Evolutionary conservation across 2,888 invertebrate genomes (phyloP), one percentile per base, ranked within the genome.

Genomic region (Zygaena filipendulae): DNA sequence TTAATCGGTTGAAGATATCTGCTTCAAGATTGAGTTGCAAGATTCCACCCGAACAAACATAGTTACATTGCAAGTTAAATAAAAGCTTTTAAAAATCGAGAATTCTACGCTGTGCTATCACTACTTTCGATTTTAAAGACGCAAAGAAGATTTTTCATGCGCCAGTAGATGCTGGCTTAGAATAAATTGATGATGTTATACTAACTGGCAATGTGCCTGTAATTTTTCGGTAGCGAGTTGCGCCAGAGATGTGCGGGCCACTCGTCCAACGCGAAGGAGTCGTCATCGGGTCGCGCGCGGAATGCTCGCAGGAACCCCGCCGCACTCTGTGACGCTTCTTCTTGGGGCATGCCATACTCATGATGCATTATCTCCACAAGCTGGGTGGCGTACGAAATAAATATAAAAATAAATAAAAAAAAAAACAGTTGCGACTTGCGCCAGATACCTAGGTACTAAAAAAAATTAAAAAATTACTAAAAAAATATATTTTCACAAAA

Each of bases 171-270:
- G n/a, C n/a, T n/a, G n/a, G n/a, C n/a, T n/a, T n/a, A n/a, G n/a
- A n/a, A n/a, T n/a, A n/a, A n/a, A n/a, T n/a, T n/a, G n/a, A n/a
- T n/a, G n/a, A n/a, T n/a, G n/a, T n/a, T n/a, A 32, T 52, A 71
- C 80, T 70, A 54, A 86, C 87, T 84, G 46, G 88, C 86, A 42
- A 90, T 77, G 60, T 87, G 84, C 49, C 84, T 85, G 58, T 87
- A 87, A 47, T 86, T 83, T 36, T 87, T 84, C 22, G 90, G 90
- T 30, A 94, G 69, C 21, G 90, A 88, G 59, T 89, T 86, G 20
- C 81, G 83, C 93, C 93, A 94, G 29, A 94, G 66, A 33, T 85
- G 82, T 28, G 84, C 84, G 30, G 92, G 84, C 92, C 92, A 94
- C 36, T 83, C 83, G 52, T 92, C 89, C 45, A 93, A 70, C 36